Base-by-base conservation (phyloP, 2,888 invertebrate species). In the Cosmia trapezina region DNA sequence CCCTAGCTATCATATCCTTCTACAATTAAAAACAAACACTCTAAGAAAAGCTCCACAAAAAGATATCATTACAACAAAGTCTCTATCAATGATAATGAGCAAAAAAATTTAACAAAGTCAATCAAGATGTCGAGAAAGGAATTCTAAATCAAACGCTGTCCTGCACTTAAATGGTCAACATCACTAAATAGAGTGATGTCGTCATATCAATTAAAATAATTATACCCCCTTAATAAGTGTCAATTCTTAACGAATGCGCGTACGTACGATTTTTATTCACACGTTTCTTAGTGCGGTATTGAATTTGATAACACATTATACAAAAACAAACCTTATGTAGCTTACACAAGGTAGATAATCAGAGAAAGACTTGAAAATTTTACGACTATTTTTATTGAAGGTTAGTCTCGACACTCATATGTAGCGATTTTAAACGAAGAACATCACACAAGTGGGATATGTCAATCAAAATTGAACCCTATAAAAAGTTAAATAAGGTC, bases 161-260 rank as follows among this genome's bases (percentile, higher is more conserved):
- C 91, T 89, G 87, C 86, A 84, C 87, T 89, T 88, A 90, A 91
- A 91, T 93, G 92, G 91, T 89, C 92, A 92, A 88, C 91, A 89
- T 86, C 88, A 88, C 93, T 93, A 93, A 94, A 94, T 92, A 93
- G 93, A 94, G 92, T 86, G 93, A 94, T 96, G 95, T 94, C 95
- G 96, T 96, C 96, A 96, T 94, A 91, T 95, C 95, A 96, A 96
- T 96, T 96, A 95, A 96, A 96, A 95, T 95, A 95, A 95, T 95
- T 95, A 95, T 94, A 93, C 93, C 94, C 86, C 93, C 91, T 95
- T 96, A 95, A 95, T 95, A 96, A 95, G 96, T 96, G 96, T 96
- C 96, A 96, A 95, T 96, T 95, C 94, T 94, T 95, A 96, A 96
- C 95, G 94, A 96, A 96, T 95, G 96, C 94, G 95, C 95, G 95